These are phyloP conservation scores for Botia almorhae DNA, from an alignment of 2,797 vertebrate genomes.

Conservation along the genomic window DNA sequence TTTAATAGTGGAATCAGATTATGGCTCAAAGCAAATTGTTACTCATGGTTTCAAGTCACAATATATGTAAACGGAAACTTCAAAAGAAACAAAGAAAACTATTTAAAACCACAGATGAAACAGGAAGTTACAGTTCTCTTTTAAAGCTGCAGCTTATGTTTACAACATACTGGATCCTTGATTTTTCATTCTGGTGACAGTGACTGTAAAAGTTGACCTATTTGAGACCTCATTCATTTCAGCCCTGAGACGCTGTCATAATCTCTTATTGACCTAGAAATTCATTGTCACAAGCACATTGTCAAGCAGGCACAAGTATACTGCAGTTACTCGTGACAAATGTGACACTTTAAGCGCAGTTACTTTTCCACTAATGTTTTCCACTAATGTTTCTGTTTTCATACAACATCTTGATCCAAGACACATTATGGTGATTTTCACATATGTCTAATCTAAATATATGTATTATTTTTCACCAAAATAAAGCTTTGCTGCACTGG, in stretches of 20 bases:
- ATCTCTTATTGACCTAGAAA: constrained; percentile 48
- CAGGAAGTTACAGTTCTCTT: constrained; percentile 34
- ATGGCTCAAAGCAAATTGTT: neutral
- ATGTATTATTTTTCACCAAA: no score
- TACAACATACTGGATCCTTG: neutral
- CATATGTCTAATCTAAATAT: no score
- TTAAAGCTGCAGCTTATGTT: constrained; percentile 9
- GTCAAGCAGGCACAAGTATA: neutral
- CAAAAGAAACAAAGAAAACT: neutral
- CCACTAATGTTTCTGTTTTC: no score
- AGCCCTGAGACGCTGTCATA: constrained; percentile 23
- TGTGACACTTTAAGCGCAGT: no score
- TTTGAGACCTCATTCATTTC: constrained; percentile 39
- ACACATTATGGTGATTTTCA: no score
- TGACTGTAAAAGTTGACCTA: constrained; percentile 22
- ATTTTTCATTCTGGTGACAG: neutral
- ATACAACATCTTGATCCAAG: no score
- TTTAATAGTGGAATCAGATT: no score
- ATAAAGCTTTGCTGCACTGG: neutral
- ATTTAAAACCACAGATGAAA: neutral
- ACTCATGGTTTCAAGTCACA: neutral
- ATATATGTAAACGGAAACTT: constrained; percentile 32
- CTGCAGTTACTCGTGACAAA: no score
- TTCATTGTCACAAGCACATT: constrained; percentile 11
- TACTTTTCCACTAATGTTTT: no score